Conservation (phyloP, 2,113 vertebrate species). For the Corvus cornix region DNA sequence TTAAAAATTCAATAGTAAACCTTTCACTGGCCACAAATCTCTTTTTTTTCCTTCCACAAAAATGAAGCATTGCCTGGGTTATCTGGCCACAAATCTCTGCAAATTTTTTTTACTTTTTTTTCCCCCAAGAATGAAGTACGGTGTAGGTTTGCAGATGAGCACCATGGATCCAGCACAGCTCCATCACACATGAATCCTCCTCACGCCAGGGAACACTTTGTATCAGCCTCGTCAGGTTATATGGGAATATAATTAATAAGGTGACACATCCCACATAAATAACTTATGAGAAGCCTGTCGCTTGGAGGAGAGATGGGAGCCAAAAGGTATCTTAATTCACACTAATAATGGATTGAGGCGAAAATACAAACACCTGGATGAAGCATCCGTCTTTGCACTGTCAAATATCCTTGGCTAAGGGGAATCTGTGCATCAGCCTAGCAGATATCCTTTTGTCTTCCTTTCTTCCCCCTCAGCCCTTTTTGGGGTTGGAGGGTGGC, state of each 20-base stretch:
- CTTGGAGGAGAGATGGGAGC: not conserved
- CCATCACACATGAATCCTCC: not conserved
- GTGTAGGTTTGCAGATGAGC: not conserved
- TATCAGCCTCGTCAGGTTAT: not conserved
- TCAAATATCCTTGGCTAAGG: not conserved
- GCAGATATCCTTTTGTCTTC: not conserved
- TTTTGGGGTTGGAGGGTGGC: not conserved
- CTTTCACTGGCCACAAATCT: constrained; percentile 1
- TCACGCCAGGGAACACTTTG: not conserved
- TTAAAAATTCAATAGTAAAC: not conserved
- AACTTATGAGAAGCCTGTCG: not conserved
- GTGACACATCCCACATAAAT: constrained; percentile 17
- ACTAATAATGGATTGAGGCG: not conserved
- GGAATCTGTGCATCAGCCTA: not conserved
- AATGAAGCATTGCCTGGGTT: not conserved
- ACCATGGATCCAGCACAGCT: accelerated
- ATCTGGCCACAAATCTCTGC: not conserved
- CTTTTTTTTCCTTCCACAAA: not conserved
- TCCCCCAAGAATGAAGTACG: not conserved
- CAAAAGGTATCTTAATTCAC: not conserved
- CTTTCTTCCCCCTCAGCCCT: not conserved
- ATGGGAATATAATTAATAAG: constrained; percentile 10
- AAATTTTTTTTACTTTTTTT: not conserved
- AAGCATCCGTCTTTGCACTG: not conserved
- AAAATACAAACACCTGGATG: constrained; percentile 9